phyloP scores from a whole-genome alignment of 2,888 invertebrate species.

The Deroplatys truncata region DNA sequence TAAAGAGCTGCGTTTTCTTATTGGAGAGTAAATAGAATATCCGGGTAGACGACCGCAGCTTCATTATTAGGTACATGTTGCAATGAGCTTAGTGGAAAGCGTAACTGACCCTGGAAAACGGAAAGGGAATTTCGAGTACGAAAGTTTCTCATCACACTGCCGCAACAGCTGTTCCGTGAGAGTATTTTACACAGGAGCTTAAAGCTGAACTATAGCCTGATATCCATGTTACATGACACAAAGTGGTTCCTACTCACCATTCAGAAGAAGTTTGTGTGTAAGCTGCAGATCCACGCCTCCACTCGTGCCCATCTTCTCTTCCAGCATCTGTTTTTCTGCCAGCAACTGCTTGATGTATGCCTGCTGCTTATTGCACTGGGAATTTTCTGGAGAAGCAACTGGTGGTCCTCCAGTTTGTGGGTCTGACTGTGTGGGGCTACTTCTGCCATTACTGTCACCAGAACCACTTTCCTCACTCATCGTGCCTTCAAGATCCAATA shows the following conservation, averaged over 20 bases:
- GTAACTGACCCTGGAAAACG: too few species aligned
- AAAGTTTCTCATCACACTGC: neutral
- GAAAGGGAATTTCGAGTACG: too few species aligned
- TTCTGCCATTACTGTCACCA: neutral
- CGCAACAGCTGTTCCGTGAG: neutral
- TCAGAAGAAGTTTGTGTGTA: conserved; percentile 11
- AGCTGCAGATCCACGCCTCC: neutral
- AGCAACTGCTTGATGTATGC: conserved; percentile 13
- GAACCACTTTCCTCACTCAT: neutral
- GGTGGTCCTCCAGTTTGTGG: neutral
- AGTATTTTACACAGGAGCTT: neutral
- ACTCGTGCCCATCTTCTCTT: neutral
- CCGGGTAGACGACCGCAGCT: too few species aligned
- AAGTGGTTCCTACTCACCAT: neutral
- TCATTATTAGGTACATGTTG: too few species aligned
- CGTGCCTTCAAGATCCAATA: neutral
- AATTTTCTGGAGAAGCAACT: neutral
- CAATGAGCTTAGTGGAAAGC: too few species aligned
- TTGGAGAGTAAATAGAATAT: too few species aligned
- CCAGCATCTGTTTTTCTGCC: conserved; percentile 9
- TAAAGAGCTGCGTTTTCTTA: too few species aligned
- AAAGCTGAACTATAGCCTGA: neutral
- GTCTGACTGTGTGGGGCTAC: neutral
- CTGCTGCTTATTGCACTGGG: neutral
- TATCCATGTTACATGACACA: neutral